Conservation (phyloP, 2,888 invertebrate species). For the Chrysina gloriosa region DNA sequence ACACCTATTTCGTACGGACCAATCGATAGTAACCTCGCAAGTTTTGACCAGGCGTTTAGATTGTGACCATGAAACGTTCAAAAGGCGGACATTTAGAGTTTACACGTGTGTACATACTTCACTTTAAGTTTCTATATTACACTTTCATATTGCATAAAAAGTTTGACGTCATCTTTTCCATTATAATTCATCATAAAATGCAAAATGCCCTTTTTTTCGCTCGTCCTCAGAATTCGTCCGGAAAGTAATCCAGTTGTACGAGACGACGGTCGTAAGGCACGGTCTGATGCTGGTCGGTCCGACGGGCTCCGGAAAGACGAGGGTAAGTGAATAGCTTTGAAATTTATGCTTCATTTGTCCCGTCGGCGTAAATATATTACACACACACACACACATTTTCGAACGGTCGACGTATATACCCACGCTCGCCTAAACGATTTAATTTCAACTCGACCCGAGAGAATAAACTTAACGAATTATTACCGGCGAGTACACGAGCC, state of each 20-base stretch:
- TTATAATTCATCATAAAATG: background rate
- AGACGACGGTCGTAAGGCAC: constrained; percentile 84
- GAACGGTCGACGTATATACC: background rate
- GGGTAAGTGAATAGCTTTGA: constrained; percentile 66
- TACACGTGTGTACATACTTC: too few relatives aligned
- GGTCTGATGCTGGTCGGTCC: constrained; percentile 87
- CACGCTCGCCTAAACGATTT: background rate
- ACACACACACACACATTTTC: background rate
- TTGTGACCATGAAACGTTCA: too few relatives aligned
- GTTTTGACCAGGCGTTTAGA: too few relatives aligned
- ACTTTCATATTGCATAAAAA: background rate
- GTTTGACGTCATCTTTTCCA: background rate
- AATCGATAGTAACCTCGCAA: too few relatives aligned
- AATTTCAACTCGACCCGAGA: too few relatives aligned
- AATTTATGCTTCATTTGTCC: constrained; percentile 31
- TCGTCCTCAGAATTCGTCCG: constrained; percentile 73
- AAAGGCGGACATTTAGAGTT: too few relatives aligned
- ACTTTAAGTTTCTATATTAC: background rate
- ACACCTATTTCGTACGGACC: too few relatives aligned
- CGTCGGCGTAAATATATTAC: too few relatives aligned
- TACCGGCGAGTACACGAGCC: background rate
- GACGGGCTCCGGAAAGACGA: constrained; percentile 84
- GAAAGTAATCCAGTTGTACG: constrained; percentile 84
- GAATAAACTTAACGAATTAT: constrained; percentile 24
- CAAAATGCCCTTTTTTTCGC: background rate